Percentiles rank a stretch among this genome's conserved stretches.
phyloP scores from a whole-genome alignment of 2,888 invertebrate species.

The Amphipoea lucens region DNA sequence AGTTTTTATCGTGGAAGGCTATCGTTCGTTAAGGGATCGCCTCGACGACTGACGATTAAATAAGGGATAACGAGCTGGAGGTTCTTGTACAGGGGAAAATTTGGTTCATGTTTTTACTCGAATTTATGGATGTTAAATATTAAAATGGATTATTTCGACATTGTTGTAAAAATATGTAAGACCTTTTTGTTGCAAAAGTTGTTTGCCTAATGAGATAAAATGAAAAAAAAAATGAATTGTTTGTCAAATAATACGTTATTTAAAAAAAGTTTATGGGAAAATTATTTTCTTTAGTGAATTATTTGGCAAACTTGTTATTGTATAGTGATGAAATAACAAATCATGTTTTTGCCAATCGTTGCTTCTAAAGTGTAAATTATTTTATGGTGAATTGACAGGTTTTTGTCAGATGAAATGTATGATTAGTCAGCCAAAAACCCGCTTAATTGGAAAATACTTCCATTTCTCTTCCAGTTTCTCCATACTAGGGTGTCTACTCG shows the following conservation, averaged over 20 bases:
- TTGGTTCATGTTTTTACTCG: slow-evolving; percentile 28
- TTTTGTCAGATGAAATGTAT: slow-evolving; percentile 2
- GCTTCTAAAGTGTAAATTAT: too few species aligned
- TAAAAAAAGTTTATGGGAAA: too few species aligned
- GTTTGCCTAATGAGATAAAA: too few species aligned
- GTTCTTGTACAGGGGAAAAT: slow-evolving; percentile 29
- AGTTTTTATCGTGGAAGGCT: slow-evolving; percentile 61
- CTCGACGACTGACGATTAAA: slow-evolving; percentile 55
- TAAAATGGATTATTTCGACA: slow-evolving; percentile 10
- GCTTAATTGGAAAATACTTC: background rate
- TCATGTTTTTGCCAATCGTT: too few species aligned
- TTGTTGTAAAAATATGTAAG: background rate
- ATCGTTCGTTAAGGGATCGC: slow-evolving; percentile 51
- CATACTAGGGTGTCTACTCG: background rate
- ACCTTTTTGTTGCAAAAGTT: too few species aligned
- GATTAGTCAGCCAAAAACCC: background rate
- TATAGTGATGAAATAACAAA: too few species aligned
- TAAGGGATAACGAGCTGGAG: slow-evolving; percentile 40
- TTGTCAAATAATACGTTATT: too few species aligned
- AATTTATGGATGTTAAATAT: slow-evolving; percentile 28
- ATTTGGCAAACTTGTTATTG: too few species aligned
- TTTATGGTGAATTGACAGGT: too few species aligned
- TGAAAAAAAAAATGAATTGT: too few species aligned
- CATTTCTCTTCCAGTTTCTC: background rate
- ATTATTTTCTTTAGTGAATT: too few species aligned